phyloP scores from a whole-genome alignment of 2,113 vertebrate species.

The Macroglossus sobrinus region DNA sequence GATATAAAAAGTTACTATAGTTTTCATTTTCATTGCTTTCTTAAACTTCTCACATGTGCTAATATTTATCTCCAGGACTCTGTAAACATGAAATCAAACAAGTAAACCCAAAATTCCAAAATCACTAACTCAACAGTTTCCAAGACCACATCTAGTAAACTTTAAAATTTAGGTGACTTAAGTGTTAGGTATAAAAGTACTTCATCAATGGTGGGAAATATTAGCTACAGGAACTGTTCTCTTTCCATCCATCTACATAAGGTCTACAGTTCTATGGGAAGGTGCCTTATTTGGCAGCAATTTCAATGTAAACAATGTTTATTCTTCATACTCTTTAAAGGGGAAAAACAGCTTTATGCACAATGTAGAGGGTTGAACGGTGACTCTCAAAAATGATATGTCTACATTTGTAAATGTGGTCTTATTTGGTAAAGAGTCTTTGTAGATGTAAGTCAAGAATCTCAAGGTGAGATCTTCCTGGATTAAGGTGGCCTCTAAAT shows the following conservation, averaged over 20 bases:
- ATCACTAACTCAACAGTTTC: neutral
- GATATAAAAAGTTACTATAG: neutral
- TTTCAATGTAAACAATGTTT: neutral
- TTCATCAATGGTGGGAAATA: neutral
- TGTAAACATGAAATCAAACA: neutral
- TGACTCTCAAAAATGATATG: neutral
- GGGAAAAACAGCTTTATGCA: neutral
- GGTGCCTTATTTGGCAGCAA: neutral
- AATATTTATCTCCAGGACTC: neutral
- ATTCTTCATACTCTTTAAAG: neutral
- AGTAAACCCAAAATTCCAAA: neutral
- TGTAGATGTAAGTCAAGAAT: neutral
- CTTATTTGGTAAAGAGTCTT: neutral
- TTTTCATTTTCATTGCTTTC: neutral
- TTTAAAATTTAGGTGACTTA: neutral
- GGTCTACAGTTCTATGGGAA: neutral
- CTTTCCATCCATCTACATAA: neutral
- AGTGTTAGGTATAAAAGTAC: neutral
- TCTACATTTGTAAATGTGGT: neutral
- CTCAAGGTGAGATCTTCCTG: neutral
- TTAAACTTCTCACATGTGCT: neutral
- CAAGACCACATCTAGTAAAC: neutral
- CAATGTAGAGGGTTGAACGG: neutral
- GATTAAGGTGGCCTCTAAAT: neutral
- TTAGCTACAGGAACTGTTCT: accelerated